Percentiles rank a stretch among this genome's conserved stretches.
These are phyloP conservation scores for Ecliptopera silaceata DNA, from an alignment of 2,888 invertebrate genomes.

Conservation along the genomic window DNA sequence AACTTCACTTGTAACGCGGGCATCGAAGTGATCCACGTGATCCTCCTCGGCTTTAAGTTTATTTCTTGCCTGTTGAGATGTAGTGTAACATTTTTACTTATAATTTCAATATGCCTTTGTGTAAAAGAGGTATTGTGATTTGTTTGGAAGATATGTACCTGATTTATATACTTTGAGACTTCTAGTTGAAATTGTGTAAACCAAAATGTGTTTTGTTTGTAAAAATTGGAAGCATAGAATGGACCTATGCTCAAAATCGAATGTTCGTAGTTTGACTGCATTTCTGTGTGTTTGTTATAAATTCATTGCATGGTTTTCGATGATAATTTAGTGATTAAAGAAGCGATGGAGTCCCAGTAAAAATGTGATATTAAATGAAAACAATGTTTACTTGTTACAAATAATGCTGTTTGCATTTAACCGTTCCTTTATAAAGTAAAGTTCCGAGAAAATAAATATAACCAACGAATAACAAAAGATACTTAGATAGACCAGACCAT, in stretches of 20 bases:
- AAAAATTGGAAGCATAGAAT: constrained; percentile 38
- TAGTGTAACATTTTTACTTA: constrained; percentile 41
- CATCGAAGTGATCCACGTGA: constrained; percentile 49
- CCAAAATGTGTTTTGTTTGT: constrained; percentile 32
- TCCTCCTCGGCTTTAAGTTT: constrained; percentile 53
- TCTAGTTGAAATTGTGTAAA: constrained; percentile 49
- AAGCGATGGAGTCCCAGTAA: constrained; percentile 66
- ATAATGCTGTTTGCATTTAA: constrained; percentile 28
- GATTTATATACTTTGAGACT: constrained; percentile 61
- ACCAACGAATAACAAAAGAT: too few relatives aligned
- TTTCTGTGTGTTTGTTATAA: constrained; percentile 46
- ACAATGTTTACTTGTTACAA: constrained; percentile 71
- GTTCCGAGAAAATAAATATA: too few relatives aligned
- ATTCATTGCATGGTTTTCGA: constrained; percentile 54
- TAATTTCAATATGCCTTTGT: constrained; percentile 51
- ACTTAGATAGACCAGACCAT: too few relatives aligned
- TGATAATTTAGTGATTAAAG: constrained; percentile 53
- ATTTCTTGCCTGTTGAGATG: constrained; percentile 68
- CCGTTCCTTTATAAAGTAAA: too few relatives aligned
- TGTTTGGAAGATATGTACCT: constrained; percentile 64
- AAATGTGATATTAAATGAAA: constrained; percentile 72
- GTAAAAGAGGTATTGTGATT: constrained; percentile 42
- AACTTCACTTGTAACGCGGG: constrained; percentile 45
- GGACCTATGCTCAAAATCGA: constrained; percentile 36
- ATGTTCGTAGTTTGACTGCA: constrained; percentile 35